Percentiles rank a stretch among this genome's conserved stretches.
phyloP scores from a whole-genome alignment of 2,113 vertebrate genomes.

The Ailurus styani region DNA sequence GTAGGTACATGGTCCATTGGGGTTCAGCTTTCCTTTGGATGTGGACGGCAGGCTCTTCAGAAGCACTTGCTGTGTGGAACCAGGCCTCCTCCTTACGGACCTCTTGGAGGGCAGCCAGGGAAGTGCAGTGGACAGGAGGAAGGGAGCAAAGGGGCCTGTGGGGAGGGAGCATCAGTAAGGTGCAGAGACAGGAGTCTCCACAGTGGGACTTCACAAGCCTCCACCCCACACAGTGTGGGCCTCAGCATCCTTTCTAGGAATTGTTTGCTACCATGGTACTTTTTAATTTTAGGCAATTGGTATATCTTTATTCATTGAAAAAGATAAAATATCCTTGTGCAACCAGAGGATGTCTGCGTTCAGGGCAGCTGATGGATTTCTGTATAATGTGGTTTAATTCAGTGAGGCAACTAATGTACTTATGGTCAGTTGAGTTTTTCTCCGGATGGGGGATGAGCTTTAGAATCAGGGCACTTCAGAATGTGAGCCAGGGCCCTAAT shows the following conservation, averaged over 20 bases:
- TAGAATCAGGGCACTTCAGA: not conserved
- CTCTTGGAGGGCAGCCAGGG: not conserved
- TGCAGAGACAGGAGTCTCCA: not conserved
- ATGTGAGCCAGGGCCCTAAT: not conserved
- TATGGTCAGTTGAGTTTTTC: not conserved
- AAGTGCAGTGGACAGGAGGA: not conserved
- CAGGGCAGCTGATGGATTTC: conserved; percentile 29
- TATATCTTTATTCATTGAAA: conserved; percentile 61
- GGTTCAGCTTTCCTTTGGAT: not conserved
- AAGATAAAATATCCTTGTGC: conserved; percentile 54
- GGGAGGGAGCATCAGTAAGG: not conserved
- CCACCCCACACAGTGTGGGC: not conserved
- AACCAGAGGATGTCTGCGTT: not conserved
- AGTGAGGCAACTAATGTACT: not conserved
- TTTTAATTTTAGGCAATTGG: conserved; percentile 45
- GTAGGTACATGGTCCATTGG: accelerated
- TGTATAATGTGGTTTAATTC: conserved; percentile 25
- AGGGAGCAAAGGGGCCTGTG: not conserved
- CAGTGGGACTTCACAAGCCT: not conserved
- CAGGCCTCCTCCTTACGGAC: not conserved
- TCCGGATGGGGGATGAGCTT: not conserved
- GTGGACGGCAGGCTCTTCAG: too few relatives aligned
- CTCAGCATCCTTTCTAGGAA: not conserved
- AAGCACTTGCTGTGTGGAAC: not conserved
- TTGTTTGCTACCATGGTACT: not conserved